Percentiles rank a stretch among this genome's conserved stretches.
These are phyloP conservation scores for Heliconius melpomene DNA, from an alignment of 1,140 invertebrate genomes.

Conservation along the genomic window DNA sequence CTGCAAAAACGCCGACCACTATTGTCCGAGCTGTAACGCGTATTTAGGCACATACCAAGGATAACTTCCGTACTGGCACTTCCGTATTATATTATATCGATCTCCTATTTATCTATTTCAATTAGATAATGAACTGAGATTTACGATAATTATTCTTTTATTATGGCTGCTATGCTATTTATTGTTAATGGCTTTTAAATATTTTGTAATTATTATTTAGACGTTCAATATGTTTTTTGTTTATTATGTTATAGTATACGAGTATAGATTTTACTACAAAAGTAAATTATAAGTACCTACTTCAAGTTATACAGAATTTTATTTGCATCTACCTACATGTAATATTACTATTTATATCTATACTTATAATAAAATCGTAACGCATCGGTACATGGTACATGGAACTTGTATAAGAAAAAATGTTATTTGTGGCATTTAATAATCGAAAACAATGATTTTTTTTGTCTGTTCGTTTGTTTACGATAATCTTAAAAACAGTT, in stretches of 20 bases:
- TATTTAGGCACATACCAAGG: slow-evolving; percentile 80
- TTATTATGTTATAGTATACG: not conserved
- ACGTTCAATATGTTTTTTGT: not conserved
- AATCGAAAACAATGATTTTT: no score
- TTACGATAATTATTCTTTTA: not conserved
- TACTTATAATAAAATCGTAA: not conserved
- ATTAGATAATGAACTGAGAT: slow-evolving; percentile 2
- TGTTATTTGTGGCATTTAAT: no score
- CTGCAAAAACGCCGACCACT: slow-evolving; percentile 85
- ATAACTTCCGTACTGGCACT: not conserved
- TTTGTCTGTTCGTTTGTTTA: no score
- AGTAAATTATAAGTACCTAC: not conserved
- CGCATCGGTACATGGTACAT: not conserved
- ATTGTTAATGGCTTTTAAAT: not conserved
- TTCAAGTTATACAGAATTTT: not conserved
- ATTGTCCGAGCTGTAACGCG: slow-evolving; percentile 84
- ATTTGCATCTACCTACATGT: not conserved
- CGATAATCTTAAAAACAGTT: no score
- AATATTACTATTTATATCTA: not conserved
- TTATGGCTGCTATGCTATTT: not conserved
- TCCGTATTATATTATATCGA: not conserved
- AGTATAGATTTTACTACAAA: no score
- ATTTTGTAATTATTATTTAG: slow-evolving; percentile 3
- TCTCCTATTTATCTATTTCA: slow-evolving; percentile 1
- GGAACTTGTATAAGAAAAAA: no score